These are phyloP conservation scores for Steinernema carpocapsae DNA, from an alignment of 2,888 invertebrate species.

Conservation along the genomic window DNA sequence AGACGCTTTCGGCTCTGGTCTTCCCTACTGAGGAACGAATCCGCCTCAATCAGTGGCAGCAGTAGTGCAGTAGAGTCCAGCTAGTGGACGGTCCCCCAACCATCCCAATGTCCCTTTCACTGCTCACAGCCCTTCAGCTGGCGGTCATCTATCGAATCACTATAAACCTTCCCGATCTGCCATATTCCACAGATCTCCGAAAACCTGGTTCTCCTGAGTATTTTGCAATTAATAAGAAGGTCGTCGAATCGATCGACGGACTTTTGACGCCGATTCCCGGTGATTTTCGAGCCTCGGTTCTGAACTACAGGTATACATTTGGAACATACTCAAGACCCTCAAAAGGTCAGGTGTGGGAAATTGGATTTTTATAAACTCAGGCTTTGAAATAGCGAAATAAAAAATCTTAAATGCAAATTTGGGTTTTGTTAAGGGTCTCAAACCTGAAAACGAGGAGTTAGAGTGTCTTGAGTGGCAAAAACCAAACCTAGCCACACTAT, in stretches of 20 bases:
- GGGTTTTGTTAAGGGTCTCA: too few relatives aligned
- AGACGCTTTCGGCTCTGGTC: conserved; percentile 17
- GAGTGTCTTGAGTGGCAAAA: too few relatives aligned
- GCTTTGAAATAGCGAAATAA: too few relatives aligned
- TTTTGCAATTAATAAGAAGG: conserved; percentile 45
- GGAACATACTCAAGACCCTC: neutral
- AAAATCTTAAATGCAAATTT: too few relatives aligned
- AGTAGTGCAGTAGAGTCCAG: neutral
- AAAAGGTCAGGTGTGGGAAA: too few relatives aligned
- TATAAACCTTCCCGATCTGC: conserved; percentile 64
- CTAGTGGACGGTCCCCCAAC: neutral
- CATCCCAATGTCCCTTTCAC: neutral
- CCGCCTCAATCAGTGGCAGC: too few relatives aligned
- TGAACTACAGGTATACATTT: conserved; percentile 56
- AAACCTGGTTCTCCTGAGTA: conserved; percentile 54
- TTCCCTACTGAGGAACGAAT: neutral
- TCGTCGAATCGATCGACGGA: conserved; percentile 51
- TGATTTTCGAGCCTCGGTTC: conserved; percentile 53
- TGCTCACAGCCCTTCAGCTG: conserved; percentile 34
- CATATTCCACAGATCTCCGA: conserved; percentile 60
- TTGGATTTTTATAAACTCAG: neutral
- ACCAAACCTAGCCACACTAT: neutral
- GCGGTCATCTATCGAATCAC: conserved; percentile 62
- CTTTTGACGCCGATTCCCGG: conserved; percentile 51
- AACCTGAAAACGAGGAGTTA: too few relatives aligned